A percentile compares a stretch with the other conserved stretches of the same genome.
These are phyloP conservation scores for Sinosuthora webbiana DNA, from an alignment of 2,113 vertebrate species.

Conservation along the genomic window DNA sequence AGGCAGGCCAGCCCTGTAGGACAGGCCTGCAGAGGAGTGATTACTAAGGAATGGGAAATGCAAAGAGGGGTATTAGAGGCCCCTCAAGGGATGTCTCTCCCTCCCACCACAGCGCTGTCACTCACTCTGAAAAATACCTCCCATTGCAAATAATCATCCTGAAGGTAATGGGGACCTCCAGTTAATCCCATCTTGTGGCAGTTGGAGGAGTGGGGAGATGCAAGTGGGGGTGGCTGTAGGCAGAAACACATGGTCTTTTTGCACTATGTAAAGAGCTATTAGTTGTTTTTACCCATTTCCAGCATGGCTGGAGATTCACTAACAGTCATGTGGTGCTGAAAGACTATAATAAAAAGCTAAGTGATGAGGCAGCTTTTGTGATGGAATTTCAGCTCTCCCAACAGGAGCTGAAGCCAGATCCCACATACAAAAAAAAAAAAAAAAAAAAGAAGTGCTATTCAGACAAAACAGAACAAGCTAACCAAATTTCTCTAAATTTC, in stretches of 20 bases:
- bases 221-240: background rate
- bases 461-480: slow-evolving; percentile 50
- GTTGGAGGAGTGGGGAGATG: background rate
- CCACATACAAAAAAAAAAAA: background rate
- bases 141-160: background rate
- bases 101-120: background rate
- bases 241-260: background rate
- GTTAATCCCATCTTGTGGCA: background rate
- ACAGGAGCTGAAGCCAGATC: slow-evolving; percentile 26
- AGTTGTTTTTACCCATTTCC: background rate
- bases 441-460: background rate
- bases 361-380: slow-evolving; percentile 33
- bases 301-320: background rate
- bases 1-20: background rate
- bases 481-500: slow-evolving; percentile 37
- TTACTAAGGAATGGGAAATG: background rate
- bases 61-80: background rate
- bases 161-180: background rate
- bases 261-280: background rate
- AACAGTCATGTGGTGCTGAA: slow-evolving; percentile 14
- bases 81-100: background rate
- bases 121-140: background rate
- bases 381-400: slow-evolving; percentile 40
- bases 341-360: slow-evolving; percentile 38
- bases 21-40: background rate